A percentile compares a stretch with the other conserved stretches of the same genome.
Evolutionary conservation across 2,113 vertebrate species (phyloP).

Genomic region (Salvelinus fontinalis): DNA sequence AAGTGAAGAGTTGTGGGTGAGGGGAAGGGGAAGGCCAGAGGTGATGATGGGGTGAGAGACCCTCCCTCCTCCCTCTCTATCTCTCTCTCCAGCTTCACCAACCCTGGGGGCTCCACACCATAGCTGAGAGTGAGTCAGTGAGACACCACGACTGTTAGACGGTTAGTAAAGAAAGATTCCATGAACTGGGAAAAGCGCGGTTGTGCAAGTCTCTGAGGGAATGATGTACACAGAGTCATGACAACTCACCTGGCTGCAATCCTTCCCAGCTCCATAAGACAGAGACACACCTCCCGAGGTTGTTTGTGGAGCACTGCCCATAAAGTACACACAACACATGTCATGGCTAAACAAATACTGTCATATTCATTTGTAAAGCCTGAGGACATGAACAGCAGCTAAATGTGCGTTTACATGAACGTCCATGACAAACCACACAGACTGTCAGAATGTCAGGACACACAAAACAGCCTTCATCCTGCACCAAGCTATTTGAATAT

Average conservation of each 20-base stretch:
- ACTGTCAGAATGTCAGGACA: too few species aligned
- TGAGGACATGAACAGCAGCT: too few species aligned
- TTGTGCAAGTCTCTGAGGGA: too few species aligned
- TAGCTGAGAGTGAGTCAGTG: not conserved
- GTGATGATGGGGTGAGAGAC: conserved; percentile 80
- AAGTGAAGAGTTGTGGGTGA: not conserved
- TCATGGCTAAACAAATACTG: too few species aligned
- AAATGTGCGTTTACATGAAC: too few species aligned
- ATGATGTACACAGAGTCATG: not conserved
- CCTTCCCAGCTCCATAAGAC: conserved; percentile 92
- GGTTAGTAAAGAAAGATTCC: too few species aligned
- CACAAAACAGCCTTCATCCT: too few species aligned
- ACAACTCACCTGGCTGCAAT: conserved; percentile 88
- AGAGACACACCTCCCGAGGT: conserved; percentile 94
- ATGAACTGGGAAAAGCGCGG: too few species aligned
- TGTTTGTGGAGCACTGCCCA: conserved; percentile 91
- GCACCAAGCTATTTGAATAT: too few species aligned
- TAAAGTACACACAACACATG: too few species aligned
- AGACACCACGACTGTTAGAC: not conserved
- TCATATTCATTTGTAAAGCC: too few species aligned
- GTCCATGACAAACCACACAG: too few species aligned
- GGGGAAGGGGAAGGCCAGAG: conserved; percentile 51
- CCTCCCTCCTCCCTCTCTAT: conserved; percentile 89
- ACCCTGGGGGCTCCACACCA: conserved; percentile 50
- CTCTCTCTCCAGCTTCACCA: conserved; percentile 95